These are phyloP conservation scores for Papilio machaon DNA, from an alignment of 1,140 invertebrate genomes.

Conservation along the genomic window DNA sequence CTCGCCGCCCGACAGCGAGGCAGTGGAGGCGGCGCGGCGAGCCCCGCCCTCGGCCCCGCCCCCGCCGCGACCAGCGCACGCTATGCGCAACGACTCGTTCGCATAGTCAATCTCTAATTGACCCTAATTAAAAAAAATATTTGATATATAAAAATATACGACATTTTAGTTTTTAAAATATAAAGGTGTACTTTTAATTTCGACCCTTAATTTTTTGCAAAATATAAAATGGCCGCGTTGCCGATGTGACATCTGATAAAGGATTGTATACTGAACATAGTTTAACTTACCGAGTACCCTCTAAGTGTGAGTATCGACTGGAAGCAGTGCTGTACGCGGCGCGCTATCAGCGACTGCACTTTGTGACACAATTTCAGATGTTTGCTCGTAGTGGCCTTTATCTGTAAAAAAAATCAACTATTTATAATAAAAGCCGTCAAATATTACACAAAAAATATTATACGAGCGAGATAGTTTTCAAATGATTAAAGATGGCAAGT, in stretches of 20 bases:
- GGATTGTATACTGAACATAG: not conserved
- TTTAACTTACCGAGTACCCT: constrained; percentile 78
- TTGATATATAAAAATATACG: not conserved
- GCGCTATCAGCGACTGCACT: constrained; percentile 74
- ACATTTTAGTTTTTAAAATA: too few relatives aligned
- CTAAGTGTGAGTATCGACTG: constrained; percentile 76
- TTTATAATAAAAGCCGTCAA: not conserved
- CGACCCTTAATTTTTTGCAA: too few relatives aligned
- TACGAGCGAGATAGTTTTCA: not conserved
- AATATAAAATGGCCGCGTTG: too few relatives aligned
- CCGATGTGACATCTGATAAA: not conserved
- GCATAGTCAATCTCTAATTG: constrained; percentile 84
- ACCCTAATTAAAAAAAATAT: constrained; percentile 76
- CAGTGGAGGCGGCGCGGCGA: constrained; percentile 77
- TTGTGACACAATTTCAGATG: constrained; percentile 70
- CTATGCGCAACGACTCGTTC: constrained; percentile 82
- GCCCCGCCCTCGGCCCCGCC: constrained; percentile 88
- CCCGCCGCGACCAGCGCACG: constrained; percentile 83
- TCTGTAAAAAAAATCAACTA: constrained; percentile 56
- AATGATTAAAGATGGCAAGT: not conserved
- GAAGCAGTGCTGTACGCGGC: constrained; percentile 78
- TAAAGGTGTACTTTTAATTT: too few relatives aligned
- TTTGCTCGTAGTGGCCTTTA: constrained; percentile 53
- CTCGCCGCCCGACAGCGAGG: constrained; percentile 96
- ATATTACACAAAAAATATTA: not conserved